phyloP scores from a whole-genome alignment of 2,113 vertebrate species.

The Leuciscus idus region DNA sequence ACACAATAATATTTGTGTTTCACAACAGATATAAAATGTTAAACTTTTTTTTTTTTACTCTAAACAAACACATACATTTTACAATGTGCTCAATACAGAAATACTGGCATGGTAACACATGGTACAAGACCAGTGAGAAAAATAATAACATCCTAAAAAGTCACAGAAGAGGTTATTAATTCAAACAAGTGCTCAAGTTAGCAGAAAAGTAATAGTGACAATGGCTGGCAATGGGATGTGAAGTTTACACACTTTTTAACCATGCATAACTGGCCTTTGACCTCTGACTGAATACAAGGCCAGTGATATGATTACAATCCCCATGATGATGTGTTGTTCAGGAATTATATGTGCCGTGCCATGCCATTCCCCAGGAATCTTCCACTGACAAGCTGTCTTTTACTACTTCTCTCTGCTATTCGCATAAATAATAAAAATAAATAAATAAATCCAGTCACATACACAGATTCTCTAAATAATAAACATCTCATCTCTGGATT shows the following conservation, averaged over 20 bases:
- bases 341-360: constrained; percentile 5
- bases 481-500: constrained; percentile 17
- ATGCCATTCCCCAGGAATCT: background rate
- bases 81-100: background rate
- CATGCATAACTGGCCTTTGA: background rate
- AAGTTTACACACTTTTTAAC: background rate
- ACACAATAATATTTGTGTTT: background rate
- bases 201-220: background rate
- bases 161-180: background rate
- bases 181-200: no score
- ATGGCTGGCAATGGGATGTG: background rate
- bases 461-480: constrained; percentile 2
- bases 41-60: background rate
- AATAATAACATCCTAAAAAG: background rate
- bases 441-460: background rate
- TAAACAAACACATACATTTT: background rate
- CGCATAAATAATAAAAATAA: background rate
- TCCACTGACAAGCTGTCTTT: background rate
- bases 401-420: background rate
- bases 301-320: background rate
- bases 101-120: background rate
- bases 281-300: background rate
- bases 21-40: background rate
- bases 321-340: background rate
- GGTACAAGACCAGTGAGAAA: background rate